A percentile compares a stretch with the other conserved stretches of the same genome.
phyloP scores from a whole-genome alignment of 2,113 vertebrate species.

The Pavo muticus region DNA sequence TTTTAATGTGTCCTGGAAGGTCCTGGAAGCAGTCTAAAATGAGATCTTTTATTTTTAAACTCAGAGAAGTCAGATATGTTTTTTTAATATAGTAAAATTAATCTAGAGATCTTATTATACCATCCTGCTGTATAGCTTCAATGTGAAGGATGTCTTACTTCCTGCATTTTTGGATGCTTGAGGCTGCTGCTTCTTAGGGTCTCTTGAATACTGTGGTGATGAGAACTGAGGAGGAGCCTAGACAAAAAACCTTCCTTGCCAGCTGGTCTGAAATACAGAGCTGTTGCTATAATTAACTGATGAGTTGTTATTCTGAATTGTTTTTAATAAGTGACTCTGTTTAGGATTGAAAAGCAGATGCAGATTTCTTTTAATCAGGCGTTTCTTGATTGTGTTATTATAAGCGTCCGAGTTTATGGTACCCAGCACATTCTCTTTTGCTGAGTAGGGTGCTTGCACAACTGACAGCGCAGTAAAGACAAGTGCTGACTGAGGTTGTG shows the following conservation, averaged over 20 bases:
- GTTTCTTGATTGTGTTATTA: constrained; percentile 54
- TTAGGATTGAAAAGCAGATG: constrained; percentile 58
- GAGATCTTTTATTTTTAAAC: background rate
- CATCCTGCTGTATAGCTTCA: background rate
- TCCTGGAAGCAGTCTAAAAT: background rate
- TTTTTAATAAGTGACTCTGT: constrained; percentile 48
- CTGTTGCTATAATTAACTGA: constrained; percentile 64
- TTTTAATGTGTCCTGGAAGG: background rate
- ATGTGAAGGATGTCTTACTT: constrained; percentile 45
- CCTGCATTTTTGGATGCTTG: constrained; percentile 40
- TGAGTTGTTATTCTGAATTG: constrained; percentile 55
- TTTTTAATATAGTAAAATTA: background rate
- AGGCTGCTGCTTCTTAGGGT: constrained; percentile 17
- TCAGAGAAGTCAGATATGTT: background rate
- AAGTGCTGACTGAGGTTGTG: constrained; percentile 47
- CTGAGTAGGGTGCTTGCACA: constrained; percentile 42
- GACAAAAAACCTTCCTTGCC: constrained; percentile 36
- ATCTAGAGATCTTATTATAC: background rate
- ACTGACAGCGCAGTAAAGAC: constrained; percentile 32
- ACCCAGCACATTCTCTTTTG: constrained; percentile 44
- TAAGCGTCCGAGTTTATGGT: constrained; percentile 46
- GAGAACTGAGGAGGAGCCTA: constrained; percentile 13
- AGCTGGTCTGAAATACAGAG: constrained; percentile 57
- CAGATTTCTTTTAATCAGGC: constrained; percentile 59
- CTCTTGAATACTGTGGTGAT: constrained; percentile 33